phyloP scores from a whole-genome alignment of 2,888 invertebrate species.

The Aplocera efformata region DNA sequence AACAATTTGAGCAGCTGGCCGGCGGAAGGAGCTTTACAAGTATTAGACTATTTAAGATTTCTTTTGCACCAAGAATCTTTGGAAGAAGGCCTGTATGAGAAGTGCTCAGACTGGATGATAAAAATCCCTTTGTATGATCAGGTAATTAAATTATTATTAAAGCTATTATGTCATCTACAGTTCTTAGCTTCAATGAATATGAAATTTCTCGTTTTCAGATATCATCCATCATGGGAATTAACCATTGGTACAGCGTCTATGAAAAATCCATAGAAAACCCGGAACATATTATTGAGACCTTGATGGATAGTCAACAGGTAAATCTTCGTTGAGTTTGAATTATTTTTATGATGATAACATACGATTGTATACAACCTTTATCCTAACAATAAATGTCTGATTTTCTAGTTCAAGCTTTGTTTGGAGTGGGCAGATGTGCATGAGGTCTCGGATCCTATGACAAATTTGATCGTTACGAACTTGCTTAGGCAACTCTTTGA shows the following conservation, averaged over 20 bases:
- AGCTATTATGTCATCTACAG: background rate
- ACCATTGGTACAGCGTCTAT: slow-evolving; percentile 82
- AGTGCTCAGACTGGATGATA: slow-evolving; percentile 79
- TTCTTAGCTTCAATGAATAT: background rate
- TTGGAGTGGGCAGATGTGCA: slow-evolving; percentile 86
- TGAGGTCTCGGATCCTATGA: slow-evolving; percentile 77
- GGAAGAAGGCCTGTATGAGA: slow-evolving; percentile 61
- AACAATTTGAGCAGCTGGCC: slow-evolving; percentile 80
- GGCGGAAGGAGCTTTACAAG: slow-evolving; percentile 75
- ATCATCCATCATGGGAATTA: slow-evolving; percentile 73
- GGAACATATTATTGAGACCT: slow-evolving; percentile 72
- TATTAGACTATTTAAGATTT: slow-evolving; percentile 73
- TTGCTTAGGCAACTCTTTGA: slow-evolving; percentile 80
- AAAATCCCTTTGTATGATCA: slow-evolving; percentile 83
- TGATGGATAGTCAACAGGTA: slow-evolving; percentile 80
- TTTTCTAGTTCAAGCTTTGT: slow-evolving; percentile 82
- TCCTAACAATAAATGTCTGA: slow-evolving; percentile 1
- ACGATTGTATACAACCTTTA: background rate
- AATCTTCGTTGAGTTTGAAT: slow-evolving; percentile 1
- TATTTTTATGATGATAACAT: background rate
- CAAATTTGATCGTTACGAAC: slow-evolving; percentile 75
- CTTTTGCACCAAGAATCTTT: slow-evolving; percentile 57
- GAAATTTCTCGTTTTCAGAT: slow-evolving; percentile 60
- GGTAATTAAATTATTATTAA: slow-evolving; percentile 47
- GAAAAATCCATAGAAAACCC: slow-evolving; percentile 77